Conservation (phyloP, 2,797 vertebrate genomes). For the Phalloptychus januarius region DNA sequence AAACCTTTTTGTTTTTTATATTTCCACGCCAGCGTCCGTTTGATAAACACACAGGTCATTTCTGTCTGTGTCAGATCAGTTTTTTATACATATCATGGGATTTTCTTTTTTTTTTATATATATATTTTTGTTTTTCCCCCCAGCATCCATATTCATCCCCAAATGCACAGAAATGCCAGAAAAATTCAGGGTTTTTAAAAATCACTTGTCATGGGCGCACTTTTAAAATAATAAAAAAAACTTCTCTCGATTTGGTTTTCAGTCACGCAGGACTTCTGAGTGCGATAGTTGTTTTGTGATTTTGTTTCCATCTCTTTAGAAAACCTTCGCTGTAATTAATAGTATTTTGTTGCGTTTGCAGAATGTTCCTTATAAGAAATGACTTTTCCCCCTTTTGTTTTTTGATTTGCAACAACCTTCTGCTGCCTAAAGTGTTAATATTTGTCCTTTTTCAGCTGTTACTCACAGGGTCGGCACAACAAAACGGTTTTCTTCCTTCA, state of each 20-base stretch:
- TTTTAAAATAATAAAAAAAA: slow-evolving; percentile 58
- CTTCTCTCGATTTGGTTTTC: slow-evolving; percentile 60
- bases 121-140: not conserved
- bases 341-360: slow-evolving; percentile 62
- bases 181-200: slow-evolving; percentile 77
- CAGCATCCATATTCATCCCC: slow-evolving; percentile 24
- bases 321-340: slow-evolving; percentile 61
- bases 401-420: slow-evolving; percentile 19
- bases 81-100: not conserved
- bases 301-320: slow-evolving; percentile 61
- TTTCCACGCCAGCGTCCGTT: slow-evolving; percentile 23
- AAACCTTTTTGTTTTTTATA: slow-evolving; percentile 17
- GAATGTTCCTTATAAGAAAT: slow-evolving; percentile 64
- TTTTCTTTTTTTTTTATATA: not conserved
- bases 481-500: not conserved
- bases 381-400: slow-evolving; percentile 37
- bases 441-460: slow-evolving; percentile 30
- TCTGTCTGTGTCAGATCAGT: slow-evolving; percentile 4
- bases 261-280: slow-evolving; percentile 69
- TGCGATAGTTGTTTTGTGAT: slow-evolving; percentile 52
- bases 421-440: slow-evolving; percentile 22
- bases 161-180: slow-evolving; percentile 66
- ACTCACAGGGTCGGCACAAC: slow-evolving; percentile 38
- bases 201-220: slow-evolving; percentile 37
- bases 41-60: slow-evolving; percentile 7